These are phyloP conservation scores for Zalophus californianus DNA, from an alignment of 2,797 vertebrate species.

Conservation along the genomic window DNA sequence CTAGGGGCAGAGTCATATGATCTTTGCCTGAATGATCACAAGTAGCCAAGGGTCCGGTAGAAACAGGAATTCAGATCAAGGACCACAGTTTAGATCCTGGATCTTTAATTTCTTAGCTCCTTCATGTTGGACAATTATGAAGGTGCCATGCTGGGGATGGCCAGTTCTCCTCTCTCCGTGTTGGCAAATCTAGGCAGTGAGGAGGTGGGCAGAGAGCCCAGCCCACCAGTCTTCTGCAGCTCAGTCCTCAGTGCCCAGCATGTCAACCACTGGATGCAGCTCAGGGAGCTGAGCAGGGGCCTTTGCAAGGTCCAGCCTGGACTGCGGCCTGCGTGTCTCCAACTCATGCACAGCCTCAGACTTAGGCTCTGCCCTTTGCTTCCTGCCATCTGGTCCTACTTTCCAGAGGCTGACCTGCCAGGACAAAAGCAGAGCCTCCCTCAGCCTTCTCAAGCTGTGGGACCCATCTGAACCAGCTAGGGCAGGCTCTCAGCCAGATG, in stretches of 20 bases:
- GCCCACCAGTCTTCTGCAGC: not conserved
- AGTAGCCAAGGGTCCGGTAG: no score
- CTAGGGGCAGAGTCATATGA: rapidly evolving
- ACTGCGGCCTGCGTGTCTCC: no score
- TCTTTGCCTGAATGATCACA: not conserved
- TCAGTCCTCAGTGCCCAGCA: not conserved
- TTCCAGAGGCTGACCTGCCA: not conserved
- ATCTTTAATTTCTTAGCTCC: rapidly evolving
- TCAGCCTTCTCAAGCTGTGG: not conserved
- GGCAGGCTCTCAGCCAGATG: rapidly evolving
- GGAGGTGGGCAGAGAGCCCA: not conserved
- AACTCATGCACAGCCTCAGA: rapidly evolving
- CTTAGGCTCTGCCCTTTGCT: not conserved
- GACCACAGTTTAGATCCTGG: not conserved
- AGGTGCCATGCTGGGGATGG: rapidly evolving
- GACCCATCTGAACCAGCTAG: not conserved
- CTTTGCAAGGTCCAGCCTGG: not conserved
- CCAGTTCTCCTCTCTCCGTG: no score
- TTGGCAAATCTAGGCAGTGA: not conserved
- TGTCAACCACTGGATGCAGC: not conserved
- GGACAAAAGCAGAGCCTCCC: no score
- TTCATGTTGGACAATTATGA: rapidly evolving
- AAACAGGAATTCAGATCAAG: no score
- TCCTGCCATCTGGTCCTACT: not conserved
- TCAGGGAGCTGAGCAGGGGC: not conserved